Evolutionary conservation across 2,797 vertebrate genomes (phyloP), one percentile per base, ranked within the genome.

Genomic region (Esox lucius): DNA sequence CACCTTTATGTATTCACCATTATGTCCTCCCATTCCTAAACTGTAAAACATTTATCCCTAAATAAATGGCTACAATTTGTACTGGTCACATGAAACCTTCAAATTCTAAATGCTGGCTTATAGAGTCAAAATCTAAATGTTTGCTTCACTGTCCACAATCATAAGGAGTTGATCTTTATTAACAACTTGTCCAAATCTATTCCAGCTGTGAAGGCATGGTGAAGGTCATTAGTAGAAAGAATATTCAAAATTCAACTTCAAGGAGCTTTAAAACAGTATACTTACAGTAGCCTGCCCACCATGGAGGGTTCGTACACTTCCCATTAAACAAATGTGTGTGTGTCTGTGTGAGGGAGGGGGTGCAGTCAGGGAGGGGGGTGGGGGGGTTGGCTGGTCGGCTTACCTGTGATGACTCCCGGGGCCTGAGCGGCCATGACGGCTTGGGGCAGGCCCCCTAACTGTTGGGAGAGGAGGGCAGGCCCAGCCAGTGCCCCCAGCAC

Each of bases 351-450:
- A 17, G 7, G 8, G 42, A 66, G 39, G 42, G 19, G 42, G n/a
- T 68, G 19, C 16, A 26, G 11, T 15, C 0, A 67, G 12, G 7
- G 22, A 26, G 42, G 26, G 46, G 35, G 12, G 26, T 5, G 17
- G 49, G 56, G 53, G 56, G 19, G n/a, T 53, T 19, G 56, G n/a
- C 9, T 26, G 56, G n/a, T 24, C 28, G 46, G 39, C 81, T 9
- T 79, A 96, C 95, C 95, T 92, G 95, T 96, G 77, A 96, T 96
- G 80, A 96, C 95, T 19, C 95, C 95, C 0, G 95, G 95, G 0
- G 95, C 95, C 66, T 96, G 95, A 2, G 95, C 95, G 53, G 95
- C 95, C 95, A 96, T 96, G 51, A 96, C 95, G 0, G 95, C 95
- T 85, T 96, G 95, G 0, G 95, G 95, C 46, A 96, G 62, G 17